Evolutionary conservation across 1,140 invertebrate species (phyloP).

Genomic region (Centruroides vittatus): DNA sequence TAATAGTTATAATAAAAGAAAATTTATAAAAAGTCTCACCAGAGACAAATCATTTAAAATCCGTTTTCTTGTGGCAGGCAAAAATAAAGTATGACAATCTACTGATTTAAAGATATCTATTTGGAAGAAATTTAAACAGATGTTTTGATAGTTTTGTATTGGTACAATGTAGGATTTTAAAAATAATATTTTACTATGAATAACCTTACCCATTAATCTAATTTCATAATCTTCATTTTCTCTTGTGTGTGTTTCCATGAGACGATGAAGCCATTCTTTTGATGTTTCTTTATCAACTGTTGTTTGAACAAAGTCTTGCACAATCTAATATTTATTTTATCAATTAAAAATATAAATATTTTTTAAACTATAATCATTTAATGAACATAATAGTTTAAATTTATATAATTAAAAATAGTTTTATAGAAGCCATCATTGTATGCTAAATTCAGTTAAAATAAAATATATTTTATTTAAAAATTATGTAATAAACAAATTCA

Average conservation of each 20-base stretch:
- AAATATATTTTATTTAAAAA: too few relatives aligned
- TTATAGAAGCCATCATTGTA: too few relatives aligned
- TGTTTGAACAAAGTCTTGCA: constrained; percentile 20
- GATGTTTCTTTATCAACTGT: constrained; percentile 5
- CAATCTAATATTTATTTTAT: not conserved
- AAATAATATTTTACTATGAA: not conserved
- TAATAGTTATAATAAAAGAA: too few relatives aligned
- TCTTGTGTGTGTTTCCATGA: constrained; percentile 16
- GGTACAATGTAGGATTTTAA: too few relatives aligned
- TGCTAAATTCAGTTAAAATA: too few relatives aligned
- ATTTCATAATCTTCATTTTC: constrained; percentile 19
- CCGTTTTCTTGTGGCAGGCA: constrained; percentile 13
- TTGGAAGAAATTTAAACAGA: not conserved
- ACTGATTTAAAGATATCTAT: constrained; percentile 18
- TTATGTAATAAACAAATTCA: too few relatives aligned
- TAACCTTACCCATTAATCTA: constrained; percentile 7
- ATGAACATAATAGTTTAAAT: too few relatives aligned
- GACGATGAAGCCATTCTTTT: constrained; percentile 15
- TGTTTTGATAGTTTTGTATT: too few relatives aligned
- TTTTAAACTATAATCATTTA: too few relatives aligned
- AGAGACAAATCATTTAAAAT: constrained; percentile 14
- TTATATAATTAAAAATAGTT: too few relatives aligned
- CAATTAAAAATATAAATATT: too few relatives aligned
- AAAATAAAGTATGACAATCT: constrained; percentile 20
- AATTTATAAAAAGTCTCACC: not conserved